A percentile compares a stretch with the other conserved stretches of the same genome.
Evolutionary conservation across 92 coral and sea anemone species (phyloP).

Genomic region (Montipora capitata): DNA sequence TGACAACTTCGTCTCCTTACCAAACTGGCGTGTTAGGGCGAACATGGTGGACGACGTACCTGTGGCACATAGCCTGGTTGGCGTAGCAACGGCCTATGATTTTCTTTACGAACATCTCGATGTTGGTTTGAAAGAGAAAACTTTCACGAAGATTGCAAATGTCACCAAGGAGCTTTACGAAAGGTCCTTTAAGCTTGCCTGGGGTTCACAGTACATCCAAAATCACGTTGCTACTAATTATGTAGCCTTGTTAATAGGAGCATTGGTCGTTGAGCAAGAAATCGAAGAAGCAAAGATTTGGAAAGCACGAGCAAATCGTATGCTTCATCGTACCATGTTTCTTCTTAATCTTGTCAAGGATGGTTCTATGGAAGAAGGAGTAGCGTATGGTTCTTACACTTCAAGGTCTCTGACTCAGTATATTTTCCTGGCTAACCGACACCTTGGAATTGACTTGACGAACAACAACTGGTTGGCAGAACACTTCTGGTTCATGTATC

Average conservation of each 20-base stretch:
- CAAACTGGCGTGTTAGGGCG: slow-evolving; percentile 84
- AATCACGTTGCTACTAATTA: slow-evolving; percentile 97
- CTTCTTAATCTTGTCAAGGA: slow-evolving; percentile 84
- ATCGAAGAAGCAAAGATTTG: slow-evolving; percentile 67
- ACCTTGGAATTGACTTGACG: slow-evolving; percentile 70
- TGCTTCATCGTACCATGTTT: slow-evolving; percentile 84
- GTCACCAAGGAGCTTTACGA: slow-evolving; percentile 71
- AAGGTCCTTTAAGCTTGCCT: slow-evolving; percentile 66
- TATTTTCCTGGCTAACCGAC: slow-evolving; percentile 85
- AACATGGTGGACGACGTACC: slow-evolving; percentile 89
- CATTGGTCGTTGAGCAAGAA: slow-evolving; percentile 67
- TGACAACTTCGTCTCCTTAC: slow-evolving; percentile 61
- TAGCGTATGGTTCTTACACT: slow-evolving; percentile 92
- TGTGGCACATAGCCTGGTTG: slow-evolving; percentile 90
- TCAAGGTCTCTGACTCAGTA: slow-evolving; percentile 92
- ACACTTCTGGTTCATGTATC: slow-evolving; percentile 92
- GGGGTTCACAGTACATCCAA: slow-evolving; percentile 91
- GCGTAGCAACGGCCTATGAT: slow-evolving; percentile 91
- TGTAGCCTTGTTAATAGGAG: slow-evolving; percentile 84
- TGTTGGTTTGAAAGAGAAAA: slow-evolving; percentile 49
- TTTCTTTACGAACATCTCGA: slow-evolving; percentile 75
- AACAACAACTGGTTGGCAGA: slow-evolving; percentile 81
- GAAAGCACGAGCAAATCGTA: slow-evolving; percentile 74
- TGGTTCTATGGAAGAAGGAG: slow-evolving; percentile 95
- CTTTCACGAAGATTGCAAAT: slow-evolving; percentile 48